Conservation (phyloP, 1,140 invertebrate genomes). For the Euglossa dilemma region DNA sequence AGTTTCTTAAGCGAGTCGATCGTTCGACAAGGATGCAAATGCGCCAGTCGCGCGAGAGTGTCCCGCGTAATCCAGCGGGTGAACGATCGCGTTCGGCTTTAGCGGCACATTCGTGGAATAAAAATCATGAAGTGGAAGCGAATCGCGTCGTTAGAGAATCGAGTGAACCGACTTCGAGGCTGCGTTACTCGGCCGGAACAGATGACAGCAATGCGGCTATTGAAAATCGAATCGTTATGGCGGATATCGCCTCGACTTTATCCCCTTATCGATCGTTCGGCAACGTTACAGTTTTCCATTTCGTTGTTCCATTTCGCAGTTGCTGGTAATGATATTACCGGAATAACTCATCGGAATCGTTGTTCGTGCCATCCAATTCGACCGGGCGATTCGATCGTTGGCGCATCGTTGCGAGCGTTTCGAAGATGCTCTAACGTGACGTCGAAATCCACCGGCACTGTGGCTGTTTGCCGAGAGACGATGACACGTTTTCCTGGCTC, state of each 20-base stretch:
- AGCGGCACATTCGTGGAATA: constrained; percentile 12
- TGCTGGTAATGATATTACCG: constrained; percentile 15
- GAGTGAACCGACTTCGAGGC: constrained; percentile 16
- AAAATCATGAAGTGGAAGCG: constrained; percentile 38
- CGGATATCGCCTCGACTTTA: constrained; percentile 3
- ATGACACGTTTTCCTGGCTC: constrained; percentile 5
- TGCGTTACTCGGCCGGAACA: constrained; percentile 26
- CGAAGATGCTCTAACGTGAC: neutral
- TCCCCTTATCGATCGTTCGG: neutral
- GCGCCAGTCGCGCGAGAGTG: neutral
- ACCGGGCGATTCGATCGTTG: neutral
- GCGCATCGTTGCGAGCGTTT: neutral
- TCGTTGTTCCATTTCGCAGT: constrained; percentile 7
- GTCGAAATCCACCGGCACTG: neutral
- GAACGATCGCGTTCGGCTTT: neutral
- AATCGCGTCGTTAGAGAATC: constrained; percentile 34
- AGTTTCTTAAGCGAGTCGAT: neutral
- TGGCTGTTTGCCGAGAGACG: neutral
- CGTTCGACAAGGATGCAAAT: neutral
- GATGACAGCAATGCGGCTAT: constrained; percentile 42
- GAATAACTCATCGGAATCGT: constrained; percentile 13
- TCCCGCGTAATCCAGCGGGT: neutral
- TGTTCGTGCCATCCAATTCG: neutral
- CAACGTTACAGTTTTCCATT: constrained; percentile 14
- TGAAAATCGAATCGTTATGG: constrained; percentile 41